Base-by-base conservation (phyloP, 2,888 invertebrate genomes). In the Stenodera caucasica region DNA sequence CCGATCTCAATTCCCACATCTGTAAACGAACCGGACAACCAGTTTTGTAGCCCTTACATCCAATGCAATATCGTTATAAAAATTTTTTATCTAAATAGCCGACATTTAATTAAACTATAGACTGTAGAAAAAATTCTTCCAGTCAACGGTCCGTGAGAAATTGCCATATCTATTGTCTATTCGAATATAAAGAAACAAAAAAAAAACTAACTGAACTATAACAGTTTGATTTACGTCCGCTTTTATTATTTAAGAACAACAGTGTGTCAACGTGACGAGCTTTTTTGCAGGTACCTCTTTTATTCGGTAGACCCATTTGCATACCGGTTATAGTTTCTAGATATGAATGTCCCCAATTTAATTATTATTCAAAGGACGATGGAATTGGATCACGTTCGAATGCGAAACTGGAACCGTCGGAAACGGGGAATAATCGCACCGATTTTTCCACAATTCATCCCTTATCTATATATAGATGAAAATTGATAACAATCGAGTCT, bases 251-350 rank as follows among this genome's bases (percentile, higher is more conserved):
- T 63, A 61, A 61, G 60, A 61, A 57, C 58, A 64, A 61, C 61
- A 64, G 60, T 61, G 61, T 64, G 58, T 64, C 61, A 61, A 58
- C 59, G 72, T 70, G 73, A 72, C 70, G 70, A 68, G 68, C 66
- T 67, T 73, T 72, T 73, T 72, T 71, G 68, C 72, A 72, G 72
- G 72, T 72, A 67, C 64, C 69, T 45, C 45, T 71, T 69, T 72
- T 71, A 71, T 72, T 70, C 65, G 61, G 55, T 58, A 49, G 56
- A 59, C 45, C 60, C 63, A 73, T 73, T 73, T 73, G 70, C 73
- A 73, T 73, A 70, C 71, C 70, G 69, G 69, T 69, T 72, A 68
- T 71, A 69, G 67, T 72, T 71, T 62, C 62, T 45, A 55, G 61
- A 53, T 57, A 57, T 61, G 57, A 37, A 61, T 57, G 53, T 33